Base-by-base conservation (phyloP, 2,113 vertebrate genomes). In the Centrocercus urophasianus region DNA sequence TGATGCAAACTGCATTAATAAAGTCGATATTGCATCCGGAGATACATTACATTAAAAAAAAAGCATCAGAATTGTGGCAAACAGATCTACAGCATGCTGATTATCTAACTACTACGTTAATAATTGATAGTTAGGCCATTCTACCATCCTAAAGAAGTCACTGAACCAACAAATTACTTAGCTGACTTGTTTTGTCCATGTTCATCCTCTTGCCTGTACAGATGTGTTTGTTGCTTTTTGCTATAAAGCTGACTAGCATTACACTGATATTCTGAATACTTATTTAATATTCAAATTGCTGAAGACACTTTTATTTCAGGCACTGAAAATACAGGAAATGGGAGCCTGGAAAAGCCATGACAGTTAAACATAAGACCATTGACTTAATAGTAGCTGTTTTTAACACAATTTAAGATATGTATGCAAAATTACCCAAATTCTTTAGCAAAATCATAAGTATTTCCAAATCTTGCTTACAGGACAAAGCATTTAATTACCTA, bases 101-200 rank as follows among this genome's bases (percentile, higher is more conserved):
- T 90, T 94, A 81, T 94, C 43, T 95, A 88, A 61, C 90, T 77
- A 70, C 69, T 86, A 72, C 80, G 95, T 97, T 92, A 96, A 96
- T 95, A 97, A 96, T 97, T 97, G 93, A 97, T 83, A 97, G 93
- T 86, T 91, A 87, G 88, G 81, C 87, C 89, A 96, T 97, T 92
- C 69, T 77, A 95, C 96, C 88, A 24, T 82, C 27, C 84, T 60
- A 94, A 86, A 70, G 54, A 78, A 97, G 70, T 79, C 89, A 82
- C 65, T 91, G 90, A 97, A 91, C 76, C 86, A 84, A 92, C 84
- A 93, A 97, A 96, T 96, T 88, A 96, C 95, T 96, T 59, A 69
- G 64, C 42, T 72, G 22, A 69, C 45, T 12, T 84, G 70, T 93
- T 96, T 93, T 50, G 34, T 28, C 71, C 65, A 30, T 50, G 56